Evolutionary conservation across 1,140 invertebrate species (phyloP).

Genomic region (Leptinotarsa undecemlineata): DNA sequence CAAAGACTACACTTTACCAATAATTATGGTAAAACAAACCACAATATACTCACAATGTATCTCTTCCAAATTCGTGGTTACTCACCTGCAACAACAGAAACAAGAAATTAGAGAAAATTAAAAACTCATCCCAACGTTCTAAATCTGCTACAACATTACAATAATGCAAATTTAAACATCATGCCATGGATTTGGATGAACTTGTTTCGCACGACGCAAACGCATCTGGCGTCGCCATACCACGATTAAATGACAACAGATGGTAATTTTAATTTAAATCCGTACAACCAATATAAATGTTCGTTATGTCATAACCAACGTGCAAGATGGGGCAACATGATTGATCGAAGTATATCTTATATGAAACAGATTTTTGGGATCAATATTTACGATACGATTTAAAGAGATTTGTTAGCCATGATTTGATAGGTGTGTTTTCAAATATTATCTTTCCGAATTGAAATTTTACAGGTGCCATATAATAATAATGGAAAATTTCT

Average conservation of each 20-base stretch:
- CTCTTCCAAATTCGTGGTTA: not conserved
- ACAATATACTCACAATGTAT: not conserved
- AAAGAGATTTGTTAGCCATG: too few relatives aligned
- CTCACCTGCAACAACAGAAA: conserved; percentile 20
- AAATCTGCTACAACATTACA: conserved; percentile 11
- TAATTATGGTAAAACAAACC: not conserved
- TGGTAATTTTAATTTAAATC: conserved; percentile 17
- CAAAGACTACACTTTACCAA: too few relatives aligned
- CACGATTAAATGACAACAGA: conserved; percentile 21
- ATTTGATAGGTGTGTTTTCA: too few relatives aligned
- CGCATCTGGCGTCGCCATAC: conserved; percentile 6
- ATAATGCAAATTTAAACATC: conserved; percentile 19
- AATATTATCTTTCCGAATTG: too few relatives aligned
- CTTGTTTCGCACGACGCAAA: conserved; percentile 3
- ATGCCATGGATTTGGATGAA: conserved; percentile 4
- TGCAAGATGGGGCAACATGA: not conserved
- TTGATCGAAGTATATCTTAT: not conserved
- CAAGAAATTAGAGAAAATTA: conserved; percentile 5
- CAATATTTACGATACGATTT: not conserved
- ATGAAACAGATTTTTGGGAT: not conserved
- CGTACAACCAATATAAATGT: conserved; percentile 15
- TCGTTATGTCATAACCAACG: not conserved
- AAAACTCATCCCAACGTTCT: not conserved
- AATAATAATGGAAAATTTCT: too few relatives aligned
- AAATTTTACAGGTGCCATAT: too few relatives aligned